Percentiles rank a stretch among this genome's conserved stretches.
Evolutionary conservation across 2,113 vertebrate species (phyloP).

Genomic region (Excalfactoria chinensis): DNA sequence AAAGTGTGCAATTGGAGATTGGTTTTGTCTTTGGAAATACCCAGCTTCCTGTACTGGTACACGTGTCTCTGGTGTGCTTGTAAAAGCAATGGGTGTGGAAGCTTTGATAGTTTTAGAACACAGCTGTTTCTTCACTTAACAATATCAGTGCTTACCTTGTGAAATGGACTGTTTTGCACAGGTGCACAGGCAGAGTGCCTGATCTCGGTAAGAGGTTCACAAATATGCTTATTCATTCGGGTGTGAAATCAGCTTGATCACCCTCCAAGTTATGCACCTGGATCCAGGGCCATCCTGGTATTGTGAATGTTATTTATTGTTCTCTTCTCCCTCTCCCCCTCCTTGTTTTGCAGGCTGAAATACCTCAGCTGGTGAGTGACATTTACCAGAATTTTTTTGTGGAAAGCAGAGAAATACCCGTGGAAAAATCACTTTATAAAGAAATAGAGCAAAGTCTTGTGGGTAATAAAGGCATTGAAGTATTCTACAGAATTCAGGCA

Average conservation of each 20-base stretch:
- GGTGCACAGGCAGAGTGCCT: neutral
- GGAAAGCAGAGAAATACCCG: slow-evolving; percentile 93
- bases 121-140: neutral
- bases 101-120: neutral
- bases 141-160: neutral
- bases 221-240: neutral
- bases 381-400: slow-evolving; percentile 99
- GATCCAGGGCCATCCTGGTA: neutral
- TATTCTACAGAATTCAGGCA: slow-evolving; percentile 91
- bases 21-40: neutral
- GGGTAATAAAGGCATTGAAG: slow-evolving; percentile 95
- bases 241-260: neutral
- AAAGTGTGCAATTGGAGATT: no score
- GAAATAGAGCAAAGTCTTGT: slow-evolving; percentile 98
- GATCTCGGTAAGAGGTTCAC: neutral
- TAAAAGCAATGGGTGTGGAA: neutral
- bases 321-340: neutral
- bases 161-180: neutral
- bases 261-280: neutral
- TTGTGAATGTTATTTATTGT: neutral
- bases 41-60: neutral
- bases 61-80: neutral
- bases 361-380: slow-evolving; percentile 95
- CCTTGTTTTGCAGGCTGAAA: slow-evolving; percentile 86
- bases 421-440: slow-evolving; percentile 95